phyloP scores from a whole-genome alignment of 2,113 vertebrate genomes.

The Ondatra zibethicus region DNA sequence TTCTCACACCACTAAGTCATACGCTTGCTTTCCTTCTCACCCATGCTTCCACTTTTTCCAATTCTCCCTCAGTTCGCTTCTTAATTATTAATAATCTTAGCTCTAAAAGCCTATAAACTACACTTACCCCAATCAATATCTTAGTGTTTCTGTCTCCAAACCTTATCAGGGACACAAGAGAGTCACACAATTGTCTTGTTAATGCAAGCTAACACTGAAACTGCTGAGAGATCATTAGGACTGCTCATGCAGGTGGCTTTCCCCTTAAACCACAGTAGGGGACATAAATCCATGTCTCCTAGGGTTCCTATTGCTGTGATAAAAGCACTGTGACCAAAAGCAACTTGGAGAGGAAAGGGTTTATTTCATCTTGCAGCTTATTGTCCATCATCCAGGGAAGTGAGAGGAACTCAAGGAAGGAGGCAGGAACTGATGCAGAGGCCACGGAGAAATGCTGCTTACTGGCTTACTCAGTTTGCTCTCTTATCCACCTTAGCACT shows the following conservation, averaged over 20 bases:
- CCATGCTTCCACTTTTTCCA: neutral
- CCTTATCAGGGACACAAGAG: neutral
- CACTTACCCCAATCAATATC: neutral
- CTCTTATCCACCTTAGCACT: neutral
- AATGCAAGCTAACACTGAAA: neutral
- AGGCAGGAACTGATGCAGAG: neutral
- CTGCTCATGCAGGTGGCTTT: neutral
- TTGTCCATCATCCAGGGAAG: neutral
- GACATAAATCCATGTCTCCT: neutral
- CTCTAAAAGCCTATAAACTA: slow-evolving; percentile 6
- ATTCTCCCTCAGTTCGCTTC: neutral
- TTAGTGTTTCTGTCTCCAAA: neutral
- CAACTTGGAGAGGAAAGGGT: neutral
- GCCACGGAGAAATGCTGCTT: neutral
- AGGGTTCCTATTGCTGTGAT: neutral
- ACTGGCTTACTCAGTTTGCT: neutral
- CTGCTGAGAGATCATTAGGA: neutral
- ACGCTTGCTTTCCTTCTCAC: neutral
- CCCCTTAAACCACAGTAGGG: neutral
- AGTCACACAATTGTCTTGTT: neutral
- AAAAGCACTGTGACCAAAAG: neutral
- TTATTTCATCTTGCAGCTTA: neutral
- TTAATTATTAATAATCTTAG: slow-evolving; percentile 9
- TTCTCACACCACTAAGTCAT: neutral
- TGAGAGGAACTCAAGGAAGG: neutral